Conservation (phyloP, 2,797 vertebrate species). For the Macropodus opercularis region DNA sequence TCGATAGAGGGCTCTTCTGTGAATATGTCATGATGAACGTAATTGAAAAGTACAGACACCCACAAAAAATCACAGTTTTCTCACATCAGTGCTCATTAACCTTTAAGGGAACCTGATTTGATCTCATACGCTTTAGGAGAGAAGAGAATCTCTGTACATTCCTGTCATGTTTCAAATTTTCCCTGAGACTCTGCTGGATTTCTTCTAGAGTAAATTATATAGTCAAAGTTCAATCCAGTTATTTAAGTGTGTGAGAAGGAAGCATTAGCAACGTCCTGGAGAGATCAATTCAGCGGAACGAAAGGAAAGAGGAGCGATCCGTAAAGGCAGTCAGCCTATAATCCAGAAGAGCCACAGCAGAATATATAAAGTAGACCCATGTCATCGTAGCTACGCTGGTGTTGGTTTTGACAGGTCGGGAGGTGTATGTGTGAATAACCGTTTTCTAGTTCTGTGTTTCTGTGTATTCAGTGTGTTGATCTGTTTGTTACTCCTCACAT, state of each 20-base stretch:
- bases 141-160: background rate
- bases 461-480: background rate
- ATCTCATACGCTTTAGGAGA: background rate
- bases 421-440: constrained; percentile 5
- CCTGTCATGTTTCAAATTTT: constrained; percentile 16
- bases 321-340: constrained; percentile 10
- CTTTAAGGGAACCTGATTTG: constrained; percentile 7
- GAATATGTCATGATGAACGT: background rate
- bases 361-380: background rate
- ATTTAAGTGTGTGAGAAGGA: constrained; percentile 26
- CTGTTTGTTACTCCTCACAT: background rate
- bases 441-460: background rate
- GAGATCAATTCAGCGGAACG: constrained; percentile 24
- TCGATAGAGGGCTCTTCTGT: background rate
- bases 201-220: constrained; percentile 18
- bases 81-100: background rate
- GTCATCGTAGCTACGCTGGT: background rate
- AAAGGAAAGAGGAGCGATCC: constrained; percentile 13
- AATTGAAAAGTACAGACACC: background rate
- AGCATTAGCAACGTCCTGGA: constrained; percentile 22
- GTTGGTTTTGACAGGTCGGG: background rate
- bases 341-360: constrained; percentile 4
- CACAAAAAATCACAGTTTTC: constrained; percentile 9
- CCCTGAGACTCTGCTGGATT: constrained; percentile 3
- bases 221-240: constrained; percentile 31